These are phyloP conservation scores for Labrus mixtus DNA, from an alignment of 2,113 vertebrate species.

Conservation along the genomic window DNA sequence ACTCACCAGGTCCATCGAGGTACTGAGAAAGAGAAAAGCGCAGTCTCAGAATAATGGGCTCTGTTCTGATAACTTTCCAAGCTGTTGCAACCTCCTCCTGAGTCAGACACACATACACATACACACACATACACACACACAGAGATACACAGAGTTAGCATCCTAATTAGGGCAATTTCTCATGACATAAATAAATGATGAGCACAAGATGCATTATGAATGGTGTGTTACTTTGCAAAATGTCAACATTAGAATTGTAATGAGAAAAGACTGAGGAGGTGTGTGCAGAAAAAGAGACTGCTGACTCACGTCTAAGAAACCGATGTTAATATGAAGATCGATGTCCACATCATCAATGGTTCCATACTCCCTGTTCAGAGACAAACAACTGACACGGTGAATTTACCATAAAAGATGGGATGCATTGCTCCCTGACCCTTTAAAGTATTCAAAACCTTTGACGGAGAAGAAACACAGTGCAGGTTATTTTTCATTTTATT, in stretches of 20 bases:
- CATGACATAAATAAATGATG: conserved; percentile 62
- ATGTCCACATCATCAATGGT: conserved; percentile 99
- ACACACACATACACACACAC: conserved; percentile 64
- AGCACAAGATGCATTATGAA: conserved; percentile 61
- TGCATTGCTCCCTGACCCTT: conserved; percentile 4
- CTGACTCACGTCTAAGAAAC: conserved; percentile 96
- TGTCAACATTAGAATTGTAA: conserved; percentile 62
- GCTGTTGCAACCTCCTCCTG: conserved; percentile 99
- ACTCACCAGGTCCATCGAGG: conserved; percentile 98
- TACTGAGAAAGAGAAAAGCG: conserved; percentile 99
- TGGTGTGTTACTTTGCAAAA: conserved; percentile 62
- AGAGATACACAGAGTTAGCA: conserved; percentile 68
- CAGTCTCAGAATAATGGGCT: conserved; percentile 95
- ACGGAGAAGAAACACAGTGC: not conserved
- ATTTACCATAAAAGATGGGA: conserved; percentile 19
- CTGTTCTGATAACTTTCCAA: conserved; percentile 98
- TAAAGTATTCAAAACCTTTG: conserved; percentile 6
- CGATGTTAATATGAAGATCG: conserved; percentile 97
- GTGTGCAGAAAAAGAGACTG: conserved; percentile 22
- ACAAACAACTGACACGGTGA: conserved; percentile 25
- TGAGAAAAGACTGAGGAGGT: conserved; percentile 16
- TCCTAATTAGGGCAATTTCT: conserved; percentile 68
- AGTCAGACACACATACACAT: conserved; percentile 62
- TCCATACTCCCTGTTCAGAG: conserved; percentile 91
- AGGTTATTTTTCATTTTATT: not conserved